A percentile compares a stretch with the other conserved stretches of the same genome.
Conservation (phyloP, 1,140 invertebrate genomes). For the Trigoniulus corallinus region DNA sequence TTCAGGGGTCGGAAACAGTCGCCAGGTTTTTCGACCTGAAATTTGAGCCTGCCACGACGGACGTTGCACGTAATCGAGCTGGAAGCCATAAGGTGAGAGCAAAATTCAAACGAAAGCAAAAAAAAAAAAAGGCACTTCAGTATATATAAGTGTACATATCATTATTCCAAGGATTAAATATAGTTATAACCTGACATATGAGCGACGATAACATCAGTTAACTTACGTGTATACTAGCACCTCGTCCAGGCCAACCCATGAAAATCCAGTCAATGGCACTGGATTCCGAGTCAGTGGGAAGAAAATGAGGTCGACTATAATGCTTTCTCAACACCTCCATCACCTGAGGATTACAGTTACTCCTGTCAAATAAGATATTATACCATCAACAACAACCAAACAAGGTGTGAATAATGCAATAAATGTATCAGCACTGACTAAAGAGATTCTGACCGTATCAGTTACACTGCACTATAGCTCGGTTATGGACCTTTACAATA, state of each 20-base stretch:
- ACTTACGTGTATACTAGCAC: conserved; percentile 84
- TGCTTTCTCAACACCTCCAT: conserved; percentile 55
- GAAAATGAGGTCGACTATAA: conserved; percentile 72
- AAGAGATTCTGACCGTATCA: too few species aligned
- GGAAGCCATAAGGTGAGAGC: conserved; percentile 7
- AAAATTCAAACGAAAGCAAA: too few species aligned
- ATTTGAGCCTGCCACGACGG: conserved; percentile 93
- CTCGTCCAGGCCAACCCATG: conserved; percentile 81
- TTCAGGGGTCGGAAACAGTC: conserved; percentile 69
- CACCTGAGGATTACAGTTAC: conserved; percentile 68
- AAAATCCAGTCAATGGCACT: conserved; percentile 88
- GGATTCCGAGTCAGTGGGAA: conserved; percentile 62
- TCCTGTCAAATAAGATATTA: conserved; percentile 35
- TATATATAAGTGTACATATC: too few species aligned
- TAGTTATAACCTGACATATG: too few species aligned
- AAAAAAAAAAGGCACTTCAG: too few species aligned
- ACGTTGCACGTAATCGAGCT: conserved; percentile 79
- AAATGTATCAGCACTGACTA: background rate
- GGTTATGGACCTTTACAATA: background rate
- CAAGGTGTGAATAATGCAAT: background rate
- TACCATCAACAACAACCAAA: background rate
- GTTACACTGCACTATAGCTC: too few species aligned
- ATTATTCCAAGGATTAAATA: too few species aligned
- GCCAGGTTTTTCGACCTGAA: conserved; percentile 66
- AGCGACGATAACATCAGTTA: too few species aligned